These are phyloP conservation scores for Drosophila infuscata DNA, from an alignment of 2,888 invertebrate genomes.

Conservation along the genomic window DNA sequence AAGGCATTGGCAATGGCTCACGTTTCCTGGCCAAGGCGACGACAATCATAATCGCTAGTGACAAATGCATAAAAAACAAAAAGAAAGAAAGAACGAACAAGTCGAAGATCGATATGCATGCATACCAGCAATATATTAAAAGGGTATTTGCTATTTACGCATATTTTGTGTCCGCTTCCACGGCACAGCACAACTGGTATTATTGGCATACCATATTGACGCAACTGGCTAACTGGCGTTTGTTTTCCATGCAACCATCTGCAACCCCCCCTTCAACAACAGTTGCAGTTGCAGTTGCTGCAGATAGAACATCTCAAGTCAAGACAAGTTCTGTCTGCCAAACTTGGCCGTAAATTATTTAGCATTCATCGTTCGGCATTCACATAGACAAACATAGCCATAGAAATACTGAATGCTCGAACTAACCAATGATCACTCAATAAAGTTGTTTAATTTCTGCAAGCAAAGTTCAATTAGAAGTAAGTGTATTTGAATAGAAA, in stretches of 20 bases:
- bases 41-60: constrained; percentile 74
- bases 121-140: constrained; percentile 22
- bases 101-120: constrained; percentile 27
- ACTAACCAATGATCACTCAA: constrained; percentile 30
- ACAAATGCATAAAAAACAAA: constrained; percentile 61
- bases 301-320: constrained; percentile 35
- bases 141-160: constrained; percentile 34
- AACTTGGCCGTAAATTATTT: constrained; percentile 44
- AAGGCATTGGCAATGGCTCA: constrained; percentile 37
- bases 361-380: constrained; percentile 9
- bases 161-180: not conserved
- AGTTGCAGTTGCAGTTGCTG: constrained; percentile 15
- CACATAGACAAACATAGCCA: constrained; percentile 1
- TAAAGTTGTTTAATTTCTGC: constrained; percentile 31
- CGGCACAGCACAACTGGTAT: constrained; percentile 45
- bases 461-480: not conserved
- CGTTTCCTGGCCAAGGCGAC: constrained; percentile 74
- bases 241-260: constrained; percentile 43
- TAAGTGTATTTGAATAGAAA: not conserved
- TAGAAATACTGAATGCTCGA: constrained; percentile 34
- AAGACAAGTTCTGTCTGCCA: constrained; percentile 56
- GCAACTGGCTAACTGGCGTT: constrained; percentile 32
- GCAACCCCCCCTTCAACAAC: constrained; percentile 6
- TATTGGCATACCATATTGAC: constrained; percentile 45
- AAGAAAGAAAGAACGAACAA: not conserved